phyloP scores from a whole-genome alignment of 2,113 vertebrate species.

The Rattus norvegicus region DNA sequence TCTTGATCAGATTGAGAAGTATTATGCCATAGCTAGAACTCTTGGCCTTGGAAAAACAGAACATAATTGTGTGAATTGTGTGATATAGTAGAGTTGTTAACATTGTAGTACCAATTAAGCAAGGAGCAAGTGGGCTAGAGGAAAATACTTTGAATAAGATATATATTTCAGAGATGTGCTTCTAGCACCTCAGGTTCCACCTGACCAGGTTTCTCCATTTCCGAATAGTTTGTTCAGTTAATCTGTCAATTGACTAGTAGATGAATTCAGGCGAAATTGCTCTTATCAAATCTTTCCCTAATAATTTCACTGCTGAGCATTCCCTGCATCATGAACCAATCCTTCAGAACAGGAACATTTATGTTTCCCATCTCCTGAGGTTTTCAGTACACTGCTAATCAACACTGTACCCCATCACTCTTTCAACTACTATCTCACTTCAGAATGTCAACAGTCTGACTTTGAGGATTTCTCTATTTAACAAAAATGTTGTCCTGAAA shows the following conservation, averaged over 20 bases:
- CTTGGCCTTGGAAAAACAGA: neutral
- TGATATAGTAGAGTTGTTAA: neutral
- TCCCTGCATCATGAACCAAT: neutral
- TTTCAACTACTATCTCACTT: neutral
- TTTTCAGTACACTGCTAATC: neutral
- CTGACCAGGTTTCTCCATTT: neutral
- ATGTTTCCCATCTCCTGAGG: neutral
- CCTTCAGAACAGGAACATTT: neutral
- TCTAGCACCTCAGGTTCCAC: neutral
- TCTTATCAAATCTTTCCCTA: neutral
- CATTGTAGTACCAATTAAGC: neutral
- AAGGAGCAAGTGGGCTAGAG: neutral
- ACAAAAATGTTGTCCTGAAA: neutral
- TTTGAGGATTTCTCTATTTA: neutral
- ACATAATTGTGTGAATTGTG: neutral
- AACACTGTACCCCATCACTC: neutral
- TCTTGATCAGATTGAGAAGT: neutral
- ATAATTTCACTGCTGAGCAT: neutral
- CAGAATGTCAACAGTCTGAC: neutral
- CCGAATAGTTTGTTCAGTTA: neutral
- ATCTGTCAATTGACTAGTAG: neutral
- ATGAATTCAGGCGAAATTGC: neutral
- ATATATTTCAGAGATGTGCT: neutral
- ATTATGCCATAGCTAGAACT: too few relatives aligned
- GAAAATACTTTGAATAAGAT: neutral